These are phyloP conservation scores for Spheniscus humboldti DNA, from an alignment of 2,797 vertebrate genomes.

Conservation along the genomic window DNA sequence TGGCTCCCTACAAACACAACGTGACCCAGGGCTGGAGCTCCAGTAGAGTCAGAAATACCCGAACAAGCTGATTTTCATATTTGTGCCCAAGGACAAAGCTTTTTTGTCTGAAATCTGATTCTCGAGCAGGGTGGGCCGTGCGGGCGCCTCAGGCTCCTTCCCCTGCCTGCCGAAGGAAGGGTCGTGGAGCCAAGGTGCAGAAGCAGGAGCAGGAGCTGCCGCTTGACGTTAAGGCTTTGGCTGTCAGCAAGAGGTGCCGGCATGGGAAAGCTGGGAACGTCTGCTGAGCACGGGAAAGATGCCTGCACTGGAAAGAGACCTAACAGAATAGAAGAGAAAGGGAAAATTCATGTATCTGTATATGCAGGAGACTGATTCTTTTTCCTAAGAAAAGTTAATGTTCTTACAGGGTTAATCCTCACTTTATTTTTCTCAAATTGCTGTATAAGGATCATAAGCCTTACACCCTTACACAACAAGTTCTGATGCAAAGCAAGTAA, in stretches of 20 bases:
- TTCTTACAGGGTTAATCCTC: neutral
- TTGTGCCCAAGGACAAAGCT: slow-evolving; percentile 16
- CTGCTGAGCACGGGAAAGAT: neutral
- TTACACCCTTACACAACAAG: neutral
- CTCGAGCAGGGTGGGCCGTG: neutral
- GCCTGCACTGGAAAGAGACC: neutral
- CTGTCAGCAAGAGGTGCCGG: neutral
- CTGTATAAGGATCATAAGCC: neutral
- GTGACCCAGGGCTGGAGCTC: neutral
- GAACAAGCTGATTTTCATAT: slow-evolving; percentile 20
- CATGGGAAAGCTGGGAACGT: neutral
- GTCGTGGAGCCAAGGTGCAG: neutral
- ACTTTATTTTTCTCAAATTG: neutral
- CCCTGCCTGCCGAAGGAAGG: neutral
- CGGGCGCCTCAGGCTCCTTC: neutral
- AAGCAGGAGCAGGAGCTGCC: neutral
- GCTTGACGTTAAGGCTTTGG: neutral
- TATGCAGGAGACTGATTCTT: neutral
- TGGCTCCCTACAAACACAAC: neutral
- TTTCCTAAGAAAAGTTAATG: neutral
- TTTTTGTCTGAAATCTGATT: slow-evolving; percentile 43
- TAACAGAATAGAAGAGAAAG: neutral
- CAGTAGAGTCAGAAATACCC: neutral
- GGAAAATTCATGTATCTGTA: fast-evolving
- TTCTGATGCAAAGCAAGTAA: neutral